These are phyloP conservation scores for Amazona finschi DNA, from an alignment of 2,797 vertebrate genomes.

Conservation along the genomic window DNA sequence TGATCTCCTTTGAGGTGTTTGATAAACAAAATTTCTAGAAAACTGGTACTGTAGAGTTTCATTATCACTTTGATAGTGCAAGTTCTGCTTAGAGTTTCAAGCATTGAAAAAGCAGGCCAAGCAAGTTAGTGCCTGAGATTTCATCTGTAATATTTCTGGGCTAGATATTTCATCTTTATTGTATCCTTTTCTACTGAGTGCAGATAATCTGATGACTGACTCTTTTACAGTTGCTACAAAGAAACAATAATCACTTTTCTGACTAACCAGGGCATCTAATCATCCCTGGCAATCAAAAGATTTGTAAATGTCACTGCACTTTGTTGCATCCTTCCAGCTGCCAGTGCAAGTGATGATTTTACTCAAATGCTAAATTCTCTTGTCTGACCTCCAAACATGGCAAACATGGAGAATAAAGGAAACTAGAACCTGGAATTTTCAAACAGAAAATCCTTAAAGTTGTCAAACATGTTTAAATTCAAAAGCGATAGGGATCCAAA, in stretches of 20 bases:
- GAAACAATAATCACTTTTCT: background rate
- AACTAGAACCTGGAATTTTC: conserved; percentile 16
- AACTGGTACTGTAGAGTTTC: background rate
- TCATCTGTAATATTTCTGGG: background rate
- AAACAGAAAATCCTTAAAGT: background rate
- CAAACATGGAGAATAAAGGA: background rate
- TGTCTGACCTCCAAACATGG: conserved; percentile 15
- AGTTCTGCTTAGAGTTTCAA: background rate
- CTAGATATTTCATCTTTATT: background rate
- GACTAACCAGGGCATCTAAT: conserved; percentile 25
- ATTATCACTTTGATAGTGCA: background rate
- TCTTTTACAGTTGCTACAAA: background rate
- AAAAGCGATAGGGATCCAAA: background rate
- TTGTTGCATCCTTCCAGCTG: conserved; percentile 37
- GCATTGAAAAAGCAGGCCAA: background rate
- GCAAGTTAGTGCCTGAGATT: background rate
- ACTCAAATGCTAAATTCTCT: background rate
- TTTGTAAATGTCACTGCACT: conserved; percentile 67
- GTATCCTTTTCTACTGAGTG: background rate
- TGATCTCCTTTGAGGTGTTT: background rate
- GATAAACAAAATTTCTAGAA: background rate
- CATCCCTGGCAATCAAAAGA: conserved; percentile 35
- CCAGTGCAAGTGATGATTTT: conserved; percentile 14
- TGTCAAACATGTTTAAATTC: background rate
- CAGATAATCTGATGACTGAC: background rate